These are phyloP conservation scores for Vespertilio murinus DNA, from an alignment of 2,797 vertebrate species.

Conservation along the genomic window DNA sequence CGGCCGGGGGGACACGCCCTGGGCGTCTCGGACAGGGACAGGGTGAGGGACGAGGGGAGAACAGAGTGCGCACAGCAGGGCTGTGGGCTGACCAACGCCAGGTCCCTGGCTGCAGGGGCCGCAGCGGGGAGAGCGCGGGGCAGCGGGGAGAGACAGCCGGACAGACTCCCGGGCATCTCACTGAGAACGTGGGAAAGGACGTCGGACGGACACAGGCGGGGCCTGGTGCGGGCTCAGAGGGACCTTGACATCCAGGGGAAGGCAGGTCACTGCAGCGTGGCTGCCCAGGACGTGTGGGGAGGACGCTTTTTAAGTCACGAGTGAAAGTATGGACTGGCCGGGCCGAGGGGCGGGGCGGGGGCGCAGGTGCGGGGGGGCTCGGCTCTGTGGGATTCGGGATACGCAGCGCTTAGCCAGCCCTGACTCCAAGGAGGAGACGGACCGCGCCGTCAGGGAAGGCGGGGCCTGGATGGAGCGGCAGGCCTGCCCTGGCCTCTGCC, in stretches of 20 bases:
- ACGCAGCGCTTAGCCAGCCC: accelerated
- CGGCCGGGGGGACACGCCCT: accelerated
- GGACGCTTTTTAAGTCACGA: background rate
- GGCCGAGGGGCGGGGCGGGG: background rate
- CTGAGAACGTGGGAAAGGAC: background rate
- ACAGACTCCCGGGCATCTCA: background rate
- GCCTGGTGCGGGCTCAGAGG: accelerated
- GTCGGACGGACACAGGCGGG: background rate
- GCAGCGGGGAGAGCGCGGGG: no score
- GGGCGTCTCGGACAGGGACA: no score
- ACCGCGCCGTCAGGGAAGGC: background rate
- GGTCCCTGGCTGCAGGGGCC: no score
- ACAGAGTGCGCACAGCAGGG: no score
- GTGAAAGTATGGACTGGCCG: background rate
- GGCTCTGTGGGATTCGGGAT: accelerated
- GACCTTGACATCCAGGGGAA: background rate
- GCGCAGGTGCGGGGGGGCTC: background rate
- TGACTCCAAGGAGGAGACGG: background rate
- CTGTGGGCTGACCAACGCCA: no score
- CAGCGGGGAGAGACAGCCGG: no score
- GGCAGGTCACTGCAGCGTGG: background rate
- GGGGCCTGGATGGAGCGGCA: background rate
- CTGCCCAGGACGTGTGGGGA: background rate
- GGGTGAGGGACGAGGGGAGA: background rate
- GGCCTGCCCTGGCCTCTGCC: background rate